Conservation (phyloP, 2,797 vertebrate species). For the Alauda arvensis region DNA sequence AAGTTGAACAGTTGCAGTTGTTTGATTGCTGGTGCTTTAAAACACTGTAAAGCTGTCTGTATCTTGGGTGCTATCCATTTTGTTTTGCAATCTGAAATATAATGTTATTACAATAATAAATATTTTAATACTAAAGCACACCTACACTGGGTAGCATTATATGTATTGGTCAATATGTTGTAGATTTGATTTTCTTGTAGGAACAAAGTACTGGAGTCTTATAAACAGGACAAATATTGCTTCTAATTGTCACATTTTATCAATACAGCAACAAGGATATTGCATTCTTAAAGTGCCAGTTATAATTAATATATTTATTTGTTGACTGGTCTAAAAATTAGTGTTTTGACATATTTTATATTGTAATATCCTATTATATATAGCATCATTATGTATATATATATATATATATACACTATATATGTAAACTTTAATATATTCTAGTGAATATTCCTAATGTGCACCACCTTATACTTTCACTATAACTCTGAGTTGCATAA, state of each 20-base stretch:
- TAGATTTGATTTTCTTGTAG: neutral
- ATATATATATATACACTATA: neutral
- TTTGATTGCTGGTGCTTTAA: neutral
- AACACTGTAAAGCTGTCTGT: neutral
- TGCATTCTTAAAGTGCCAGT: neutral
- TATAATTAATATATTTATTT: neutral
- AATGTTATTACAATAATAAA: neutral
- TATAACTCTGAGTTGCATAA: neutral
- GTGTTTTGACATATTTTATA: neutral
- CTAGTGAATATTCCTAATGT: neutral
- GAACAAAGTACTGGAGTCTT: neutral
- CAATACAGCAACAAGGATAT: neutral
- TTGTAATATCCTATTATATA: neutral
- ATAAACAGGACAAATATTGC: neutral
- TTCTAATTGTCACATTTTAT: neutral
- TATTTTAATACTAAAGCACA: neutral
- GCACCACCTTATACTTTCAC: neutral
- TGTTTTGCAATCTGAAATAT: neutral
- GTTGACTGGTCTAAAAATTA: neutral
- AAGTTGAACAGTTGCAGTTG: neutral
- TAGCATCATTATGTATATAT: neutral
- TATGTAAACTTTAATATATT: neutral
- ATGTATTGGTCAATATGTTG: neutral
- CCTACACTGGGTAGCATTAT: neutral
- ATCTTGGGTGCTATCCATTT: neutral